phyloP scores from a whole-genome alignment of 1,140 invertebrate genomes.

The Lepidostoma basale region DNA sequence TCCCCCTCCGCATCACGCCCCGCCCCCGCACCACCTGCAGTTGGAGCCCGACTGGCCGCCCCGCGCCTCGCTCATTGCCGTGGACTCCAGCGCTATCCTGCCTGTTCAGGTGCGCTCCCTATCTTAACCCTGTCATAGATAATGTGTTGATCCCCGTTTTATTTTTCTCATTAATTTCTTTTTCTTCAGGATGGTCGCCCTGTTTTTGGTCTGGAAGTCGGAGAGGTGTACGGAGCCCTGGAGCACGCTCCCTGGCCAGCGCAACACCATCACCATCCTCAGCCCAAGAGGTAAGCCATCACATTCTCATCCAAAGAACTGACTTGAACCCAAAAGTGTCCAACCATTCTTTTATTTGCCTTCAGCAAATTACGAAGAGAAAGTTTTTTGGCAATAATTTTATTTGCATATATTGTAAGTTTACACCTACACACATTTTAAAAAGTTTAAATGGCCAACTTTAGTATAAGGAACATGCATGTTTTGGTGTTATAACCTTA shows the following conservation, averaged over 20 bases:
- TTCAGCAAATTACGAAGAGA: no score
- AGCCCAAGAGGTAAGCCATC: constrained; percentile 36
- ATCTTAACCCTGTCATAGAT: no score
- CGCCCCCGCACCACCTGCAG: constrained; percentile 50
- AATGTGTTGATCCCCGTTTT: not conserved
- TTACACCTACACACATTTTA: no score
- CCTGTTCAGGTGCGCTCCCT: constrained; percentile 45
- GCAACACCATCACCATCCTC: constrained; percentile 56
- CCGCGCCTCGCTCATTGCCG: constrained; percentile 38
- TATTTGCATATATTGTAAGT: no score
- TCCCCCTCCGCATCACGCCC: constrained; percentile 41
- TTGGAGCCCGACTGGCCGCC: constrained; percentile 37
- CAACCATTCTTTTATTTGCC: no score
- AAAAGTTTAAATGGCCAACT: no score
- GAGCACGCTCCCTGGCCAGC: constrained; percentile 63
- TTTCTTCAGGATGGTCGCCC: constrained; percentile 64
- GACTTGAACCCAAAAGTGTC: no score
- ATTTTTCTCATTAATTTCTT: not conserved
- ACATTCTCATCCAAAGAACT: no score
- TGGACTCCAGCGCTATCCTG: constrained; percentile 42
- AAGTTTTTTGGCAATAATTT: no score
- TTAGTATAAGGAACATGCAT: no score
- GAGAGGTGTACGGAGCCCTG: constrained; percentile 60
- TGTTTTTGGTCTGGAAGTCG: constrained; percentile 69
- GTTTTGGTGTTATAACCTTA: no score